Evolutionary conservation across 1,140 invertebrate species (phyloP), one percentile per base, ranked within the genome.

Genomic region (Scaptomyza graminum): DNA sequence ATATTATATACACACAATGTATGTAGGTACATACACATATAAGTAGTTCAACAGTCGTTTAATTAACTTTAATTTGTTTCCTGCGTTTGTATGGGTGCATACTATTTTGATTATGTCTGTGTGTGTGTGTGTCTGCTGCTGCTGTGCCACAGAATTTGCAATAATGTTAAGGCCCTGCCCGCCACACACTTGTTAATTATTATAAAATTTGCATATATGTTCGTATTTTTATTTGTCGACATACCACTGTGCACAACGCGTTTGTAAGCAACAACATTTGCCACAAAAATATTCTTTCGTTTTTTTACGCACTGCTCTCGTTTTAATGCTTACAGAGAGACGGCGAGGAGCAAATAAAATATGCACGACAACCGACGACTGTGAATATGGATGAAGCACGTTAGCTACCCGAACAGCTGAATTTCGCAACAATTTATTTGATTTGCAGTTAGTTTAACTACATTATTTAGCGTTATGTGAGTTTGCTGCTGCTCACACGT

Each of bases 61-160:
- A 75, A 75, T 75, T 75, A 71, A 75, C 67, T 75, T 74, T 69
- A 74, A 64, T 74, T 70, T 74, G 47, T 54, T 61, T 43, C 41
- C 52, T 62, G 52, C 54, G 16, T 52, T 70, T 57, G 72, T 73
- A 73, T 73, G 70, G 57, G 70, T 73, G 70, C 70, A 65, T 56
- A 62, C 64, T 73, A 73, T 60, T 73, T 66, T 67, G 69, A 47
- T 67, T 47, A 25, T 37, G 57, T 61, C 34, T 60, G 49, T 60
- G 55, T 52, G 39, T 60, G 37, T 67, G 47, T 22, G 15, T 66
- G 28, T 54, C 28, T 37, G 65, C 25, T 39, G 37, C 37, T 41
- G 37, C 31, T 69, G 37, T 62, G 51, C 37, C 70, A 68, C 50
- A 73, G 57, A 73, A 73, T 56, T 73, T 68, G 70, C 70, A 73